phyloP scores from a whole-genome alignment of 2,888 invertebrate species.

The Epirrita christyi region DNA sequence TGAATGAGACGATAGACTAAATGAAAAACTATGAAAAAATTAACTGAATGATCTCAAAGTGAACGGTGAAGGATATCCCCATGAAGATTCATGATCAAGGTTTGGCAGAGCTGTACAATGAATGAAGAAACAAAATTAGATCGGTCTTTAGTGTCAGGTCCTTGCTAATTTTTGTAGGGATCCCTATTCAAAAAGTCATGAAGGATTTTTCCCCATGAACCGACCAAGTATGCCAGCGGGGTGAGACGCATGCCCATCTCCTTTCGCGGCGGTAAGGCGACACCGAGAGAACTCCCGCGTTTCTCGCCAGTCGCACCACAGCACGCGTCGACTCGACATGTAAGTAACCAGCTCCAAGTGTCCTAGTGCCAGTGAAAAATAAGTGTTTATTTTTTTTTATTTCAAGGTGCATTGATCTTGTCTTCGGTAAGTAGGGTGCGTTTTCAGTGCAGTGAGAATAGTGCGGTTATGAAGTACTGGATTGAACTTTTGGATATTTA shows the following conservation, averaged over 20 bases:
- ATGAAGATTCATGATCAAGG: too few relatives aligned
- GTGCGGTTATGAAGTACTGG: slow-evolving; percentile 30
- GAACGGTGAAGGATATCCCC: too few relatives aligned
- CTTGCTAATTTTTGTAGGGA: background rate
- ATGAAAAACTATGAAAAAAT: too few relatives aligned
- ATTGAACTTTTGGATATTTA: slow-evolving; percentile 20
- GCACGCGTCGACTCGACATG: slow-evolving; percentile 85
- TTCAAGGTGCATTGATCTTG: slow-evolving; percentile 66
- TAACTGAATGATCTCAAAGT: too few relatives aligned
- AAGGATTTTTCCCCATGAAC: slow-evolving; percentile 52
- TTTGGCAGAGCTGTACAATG: too few relatives aligned
- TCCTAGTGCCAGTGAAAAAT: slow-evolving; percentile 67
- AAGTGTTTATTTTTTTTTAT: slow-evolving; percentile 60
- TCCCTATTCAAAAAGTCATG: slow-evolving; percentile 2
- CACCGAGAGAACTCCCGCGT: slow-evolving; percentile 67
- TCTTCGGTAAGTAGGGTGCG: slow-evolving; percentile 66
- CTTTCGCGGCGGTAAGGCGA: slow-evolving; percentile 83
- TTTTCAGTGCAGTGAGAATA: slow-evolving; percentile 56
- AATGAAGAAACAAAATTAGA: too few relatives aligned
- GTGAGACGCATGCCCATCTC: slow-evolving; percentile 68
- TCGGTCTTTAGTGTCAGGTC: too few relatives aligned
- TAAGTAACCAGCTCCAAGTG: slow-evolving; percentile 76
- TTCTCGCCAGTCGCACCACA: slow-evolving; percentile 81
- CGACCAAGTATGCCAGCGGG: slow-evolving; percentile 56
- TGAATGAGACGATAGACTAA: too few relatives aligned